Conservation (phyloP, 1,140 invertebrate species). For the Gonioctena quinquepunctata region DNA sequence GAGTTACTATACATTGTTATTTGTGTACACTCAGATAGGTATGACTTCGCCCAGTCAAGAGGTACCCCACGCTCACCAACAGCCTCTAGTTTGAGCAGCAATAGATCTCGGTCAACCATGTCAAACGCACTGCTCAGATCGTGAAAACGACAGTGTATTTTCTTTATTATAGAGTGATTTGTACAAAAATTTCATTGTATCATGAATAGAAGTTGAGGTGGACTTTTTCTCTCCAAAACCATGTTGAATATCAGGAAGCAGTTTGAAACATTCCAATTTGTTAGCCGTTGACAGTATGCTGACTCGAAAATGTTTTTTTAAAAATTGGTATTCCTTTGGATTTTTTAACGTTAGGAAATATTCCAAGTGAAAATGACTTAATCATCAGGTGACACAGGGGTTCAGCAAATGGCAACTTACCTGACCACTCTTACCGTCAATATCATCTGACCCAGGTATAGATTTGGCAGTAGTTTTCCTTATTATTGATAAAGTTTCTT, state of each 20-base stretch:
- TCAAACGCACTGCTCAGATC: conserved; percentile 1
- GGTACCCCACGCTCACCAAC: conserved; percentile 1
- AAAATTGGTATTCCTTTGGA: not conserved
- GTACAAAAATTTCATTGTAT: conserved; percentile 7
- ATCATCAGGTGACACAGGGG: not conserved
- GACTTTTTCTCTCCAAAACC: conserved; percentile 12
- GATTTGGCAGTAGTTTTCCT: conserved; percentile 12
- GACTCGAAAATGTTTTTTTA: not conserved
- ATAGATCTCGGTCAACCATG: conserved; percentile 3
- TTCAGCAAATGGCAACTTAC: too few relatives aligned
- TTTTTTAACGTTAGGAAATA: conserved; percentile 6
- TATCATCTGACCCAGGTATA: conserved; percentile 11
- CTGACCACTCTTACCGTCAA: not conserved
- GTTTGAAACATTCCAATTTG: conserved; percentile 5
- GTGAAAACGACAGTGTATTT: conserved; percentile 5
- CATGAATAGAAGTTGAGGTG: not conserved
- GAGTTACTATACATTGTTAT: conserved; percentile 7
- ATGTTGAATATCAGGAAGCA: not conserved
- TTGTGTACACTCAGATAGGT: not conserved
- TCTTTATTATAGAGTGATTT: conserved; percentile 5
- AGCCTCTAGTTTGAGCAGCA: conserved; percentile 2
- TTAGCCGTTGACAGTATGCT: not conserved
- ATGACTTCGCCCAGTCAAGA: conserved; percentile 3
- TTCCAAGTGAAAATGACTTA: conserved; percentile 8
- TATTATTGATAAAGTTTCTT: conserved; percentile 6